phyloP scores from a whole-genome alignment of 2,797 vertebrate species.

The Myoxocephalus aenaeus region DNA sequence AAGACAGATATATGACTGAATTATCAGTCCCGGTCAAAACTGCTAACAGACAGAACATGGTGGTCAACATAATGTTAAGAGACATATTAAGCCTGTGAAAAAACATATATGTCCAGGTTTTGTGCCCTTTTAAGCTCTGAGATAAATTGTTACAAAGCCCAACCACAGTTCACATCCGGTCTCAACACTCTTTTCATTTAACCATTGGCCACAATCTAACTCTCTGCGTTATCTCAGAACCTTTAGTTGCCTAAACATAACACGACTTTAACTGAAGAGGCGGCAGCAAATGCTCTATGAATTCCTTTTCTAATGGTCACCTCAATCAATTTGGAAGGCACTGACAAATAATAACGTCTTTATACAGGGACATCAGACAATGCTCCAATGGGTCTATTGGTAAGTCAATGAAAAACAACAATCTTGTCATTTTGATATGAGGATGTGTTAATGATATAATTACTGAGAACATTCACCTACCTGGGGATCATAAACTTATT shows the following conservation, averaged over 20 bases:
- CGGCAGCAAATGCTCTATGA: neutral
- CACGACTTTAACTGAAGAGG: neutral
- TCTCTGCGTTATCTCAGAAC: neutral
- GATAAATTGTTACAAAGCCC: neutral
- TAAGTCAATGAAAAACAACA: conserved; percentile 10
- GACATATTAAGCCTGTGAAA: neutral
- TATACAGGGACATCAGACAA: neutral
- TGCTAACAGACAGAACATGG: neutral
- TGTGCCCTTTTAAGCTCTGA: neutral
- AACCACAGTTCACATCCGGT: no score
- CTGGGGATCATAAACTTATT: neutral
- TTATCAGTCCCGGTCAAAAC: neutral
- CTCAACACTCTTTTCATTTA: neutral
- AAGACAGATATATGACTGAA: neutral
- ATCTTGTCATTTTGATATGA: neutral
- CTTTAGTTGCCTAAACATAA: neutral
- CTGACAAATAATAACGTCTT: neutral
- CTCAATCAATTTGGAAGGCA: neutral
- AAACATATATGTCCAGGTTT: neutral
- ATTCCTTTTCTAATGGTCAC: neutral
- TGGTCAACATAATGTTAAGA: neutral
- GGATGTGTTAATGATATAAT: neutral
- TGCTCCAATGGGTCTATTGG: neutral
- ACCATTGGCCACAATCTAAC: neutral
- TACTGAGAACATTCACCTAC: neutral